Base-by-base conservation (phyloP, 2,888 invertebrate species). In the Xestia rhomboidea region DNA sequence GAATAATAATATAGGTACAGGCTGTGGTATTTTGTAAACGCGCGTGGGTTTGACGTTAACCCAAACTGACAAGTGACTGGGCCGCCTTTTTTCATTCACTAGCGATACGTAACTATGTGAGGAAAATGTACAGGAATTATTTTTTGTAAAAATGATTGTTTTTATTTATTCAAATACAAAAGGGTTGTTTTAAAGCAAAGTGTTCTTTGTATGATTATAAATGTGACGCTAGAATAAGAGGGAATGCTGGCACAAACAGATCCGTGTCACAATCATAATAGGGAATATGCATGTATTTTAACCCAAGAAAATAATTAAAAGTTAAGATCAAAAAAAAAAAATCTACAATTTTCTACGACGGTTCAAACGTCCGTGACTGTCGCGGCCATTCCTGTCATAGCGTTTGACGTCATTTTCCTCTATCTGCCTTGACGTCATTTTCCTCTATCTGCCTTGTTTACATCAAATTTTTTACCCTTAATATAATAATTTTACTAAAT, bases 31-130 rank as follows among this genome's bases (percentile, higher is more conserved):
- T 70, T 54, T 70, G n/a, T 30, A 49, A 51, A 21, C 30, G 82
- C 15, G 46, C 41, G 60, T 69, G 54, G 54, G 85, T 27, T 69
- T 85, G 66, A 83, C 64, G 77, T 82, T 67, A 69, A 85, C 62
- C 34, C 44, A 46, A 44, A 62, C 30, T 83, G 82, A 73, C 77
- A 67, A 21, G 76, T 70, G 77, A 72, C 44, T 57, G 62, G 30
- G 54, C n/a, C 76, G 71, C 77, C 76, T 85, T 85, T 69, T 82
- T 82, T 72, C 68, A 72, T 85, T 85, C 54, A 63, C 57, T 64
- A 57, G 7, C 30, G 54, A 49, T 70, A 57, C 8, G 38, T 49
- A 38, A 69, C 64, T 64, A 64, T 64, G 24, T 18, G 18, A 34
- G 38, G 34, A 44, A 70, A 68, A 62, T 64, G 13, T 49, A 15